phyloP scores from a whole-genome alignment of 2,113 vertebrate genomes.

The Xiphophorus hellerii region DNA sequence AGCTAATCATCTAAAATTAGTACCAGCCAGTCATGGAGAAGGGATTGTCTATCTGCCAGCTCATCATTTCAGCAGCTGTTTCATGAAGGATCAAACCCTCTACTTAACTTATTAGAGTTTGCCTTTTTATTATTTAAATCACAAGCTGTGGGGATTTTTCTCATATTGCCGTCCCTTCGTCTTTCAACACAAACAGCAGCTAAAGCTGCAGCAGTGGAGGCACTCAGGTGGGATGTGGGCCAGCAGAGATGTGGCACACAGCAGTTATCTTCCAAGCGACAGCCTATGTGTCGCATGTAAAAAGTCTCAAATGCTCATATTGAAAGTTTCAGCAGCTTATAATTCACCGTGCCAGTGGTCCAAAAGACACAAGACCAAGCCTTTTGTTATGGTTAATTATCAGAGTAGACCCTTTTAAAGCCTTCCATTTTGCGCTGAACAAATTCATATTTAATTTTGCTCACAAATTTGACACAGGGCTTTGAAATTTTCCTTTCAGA shows the following conservation, averaged over 20 bases:
- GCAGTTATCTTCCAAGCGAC: slow-evolving; percentile 40
- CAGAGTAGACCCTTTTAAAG: slow-evolving; percentile 51
- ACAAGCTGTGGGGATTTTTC: slow-evolving; percentile 35
- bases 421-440: slow-evolving; percentile 63
- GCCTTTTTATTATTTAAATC: slow-evolving; percentile 50
- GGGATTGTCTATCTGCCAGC: slow-evolving; percentile 65
- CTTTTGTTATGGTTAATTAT: slow-evolving; percentile 76
- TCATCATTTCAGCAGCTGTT: slow-evolving; percentile 50
- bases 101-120: slow-evolving; percentile 53
- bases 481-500: slow-evolving; percentile 57
- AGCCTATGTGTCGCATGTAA: slow-evolving; percentile 51
- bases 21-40: no score
- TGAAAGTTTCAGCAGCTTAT: slow-evolving; percentile 65
- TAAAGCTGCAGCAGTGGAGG: neutral
- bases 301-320: slow-evolving; percentile 64
- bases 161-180: slow-evolving; percentile 29
- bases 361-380: slow-evolving; percentile 69
- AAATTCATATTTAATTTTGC: slow-evolving; percentile 69
- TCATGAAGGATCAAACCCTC: slow-evolving; percentile 32
- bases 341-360: slow-evolving; percentile 66
- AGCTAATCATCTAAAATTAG: no score
- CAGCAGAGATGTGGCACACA: slow-evolving; percentile 43
- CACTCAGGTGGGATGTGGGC: slow-evolving; percentile 6
- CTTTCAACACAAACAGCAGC: slow-evolving; percentile 10
- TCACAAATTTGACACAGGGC: slow-evolving; percentile 56